Conservation (phyloP, 2,888 invertebrate genomes). For the Aquatica leii region DNA sequence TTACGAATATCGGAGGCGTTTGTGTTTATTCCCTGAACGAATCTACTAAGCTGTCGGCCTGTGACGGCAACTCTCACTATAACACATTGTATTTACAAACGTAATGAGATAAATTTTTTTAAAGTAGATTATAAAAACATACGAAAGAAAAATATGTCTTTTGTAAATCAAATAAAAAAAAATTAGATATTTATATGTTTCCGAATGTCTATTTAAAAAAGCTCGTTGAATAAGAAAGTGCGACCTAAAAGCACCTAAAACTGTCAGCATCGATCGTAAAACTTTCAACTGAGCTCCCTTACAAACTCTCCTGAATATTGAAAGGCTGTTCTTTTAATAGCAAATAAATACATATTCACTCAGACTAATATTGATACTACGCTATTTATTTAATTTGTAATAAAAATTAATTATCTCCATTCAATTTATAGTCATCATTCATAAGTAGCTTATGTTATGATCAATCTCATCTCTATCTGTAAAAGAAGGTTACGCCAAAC, state of each 20-base stretch:
- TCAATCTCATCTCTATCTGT: no score
- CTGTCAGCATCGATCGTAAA: constrained; percentile 62
- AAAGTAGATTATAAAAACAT: constrained; percentile 1
- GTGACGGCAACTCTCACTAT: constrained; percentile 35
- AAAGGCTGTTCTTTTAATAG: constrained; percentile 36
- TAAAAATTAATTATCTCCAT: no score
- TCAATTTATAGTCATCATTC: no score
- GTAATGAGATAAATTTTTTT: constrained; percentile 21
- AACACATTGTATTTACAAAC: constrained; percentile 27
- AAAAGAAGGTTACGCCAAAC: no score
- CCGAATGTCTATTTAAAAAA: constrained; percentile 50
- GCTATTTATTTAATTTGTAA: constrained; percentile 1
- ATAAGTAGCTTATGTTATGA: no score
- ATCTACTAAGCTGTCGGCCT: constrained; percentile 59
- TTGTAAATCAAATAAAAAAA: constrained; percentile 14
- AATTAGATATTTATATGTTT: constrained; percentile 38
- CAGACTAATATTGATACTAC: constrained; percentile 13
- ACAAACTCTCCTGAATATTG: constrained; percentile 56
- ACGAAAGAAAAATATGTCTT: not conserved
- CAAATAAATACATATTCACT: constrained; percentile 27
- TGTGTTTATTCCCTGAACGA: constrained; percentile 62
- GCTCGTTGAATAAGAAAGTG: constrained; percentile 50
- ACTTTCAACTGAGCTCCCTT: constrained; percentile 59
- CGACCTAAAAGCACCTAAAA: constrained; percentile 57
- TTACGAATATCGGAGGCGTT: constrained; percentile 60